Evolutionary conservation across 2,113 vertebrate genomes (phyloP).

Genomic region (Lepus americanus): DNA sequence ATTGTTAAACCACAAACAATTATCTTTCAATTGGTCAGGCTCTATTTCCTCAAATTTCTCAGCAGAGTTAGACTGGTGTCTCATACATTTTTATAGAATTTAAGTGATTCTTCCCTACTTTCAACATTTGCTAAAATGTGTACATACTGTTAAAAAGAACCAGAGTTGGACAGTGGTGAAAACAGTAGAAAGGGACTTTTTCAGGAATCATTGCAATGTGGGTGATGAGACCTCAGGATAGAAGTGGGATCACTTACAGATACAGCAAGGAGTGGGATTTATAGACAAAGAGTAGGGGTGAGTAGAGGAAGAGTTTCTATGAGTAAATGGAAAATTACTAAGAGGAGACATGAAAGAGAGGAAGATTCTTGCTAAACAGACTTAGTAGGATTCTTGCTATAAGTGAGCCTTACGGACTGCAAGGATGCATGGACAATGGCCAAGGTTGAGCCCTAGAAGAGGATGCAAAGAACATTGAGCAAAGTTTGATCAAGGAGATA

Average conservation of each 20-base stretch:
- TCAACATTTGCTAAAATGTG: not conserved
- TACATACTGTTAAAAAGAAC: not conserved
- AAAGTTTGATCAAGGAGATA: not conserved
- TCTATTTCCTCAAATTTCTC: not conserved
- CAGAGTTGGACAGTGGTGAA: not conserved
- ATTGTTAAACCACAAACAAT: not conserved
- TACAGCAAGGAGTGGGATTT: not conserved
- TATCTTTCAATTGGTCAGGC: not conserved
- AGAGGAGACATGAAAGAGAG: not conserved
- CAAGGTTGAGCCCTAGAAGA: not conserved
- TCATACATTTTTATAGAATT: not conserved
- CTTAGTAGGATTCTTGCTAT: not conserved
- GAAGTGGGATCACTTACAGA: not conserved
- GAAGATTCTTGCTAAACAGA: not conserved
- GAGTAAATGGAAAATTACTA: not conserved
- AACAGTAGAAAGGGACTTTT: conserved; percentile 1
- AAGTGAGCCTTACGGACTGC: not conserved
- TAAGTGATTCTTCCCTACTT: not conserved
- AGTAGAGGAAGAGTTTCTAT: not conserved
- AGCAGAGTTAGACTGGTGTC: not conserved
- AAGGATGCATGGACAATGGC: not conserved
- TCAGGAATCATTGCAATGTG: not conserved
- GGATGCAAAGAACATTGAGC: not conserved
- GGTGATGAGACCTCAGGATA: not conserved
- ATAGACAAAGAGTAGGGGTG: not conserved